Percentiles rank a stretch among this genome's conserved stretches.
phyloP scores from a whole-genome alignment of 2,888 invertebrate species.

The Neoscelio sp. region DNA sequence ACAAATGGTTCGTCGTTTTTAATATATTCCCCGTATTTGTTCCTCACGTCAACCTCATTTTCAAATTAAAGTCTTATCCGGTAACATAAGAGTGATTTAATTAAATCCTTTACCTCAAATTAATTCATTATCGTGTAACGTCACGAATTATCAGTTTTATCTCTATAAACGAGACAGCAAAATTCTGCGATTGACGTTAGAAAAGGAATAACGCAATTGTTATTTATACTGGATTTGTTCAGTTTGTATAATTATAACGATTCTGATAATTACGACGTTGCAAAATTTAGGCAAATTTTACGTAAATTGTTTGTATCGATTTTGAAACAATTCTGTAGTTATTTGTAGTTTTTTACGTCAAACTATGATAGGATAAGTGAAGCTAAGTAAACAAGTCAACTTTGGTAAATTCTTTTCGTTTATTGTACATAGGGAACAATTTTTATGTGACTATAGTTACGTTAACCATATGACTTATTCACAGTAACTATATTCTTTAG shows the following conservation, averaged over 20 bases:
- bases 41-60: conserved; percentile 1
- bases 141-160: conserved; percentile 26
- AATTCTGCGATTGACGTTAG: conserved; percentile 16
- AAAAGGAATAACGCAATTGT: conserved; percentile 12
- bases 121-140: conserved; percentile 18
- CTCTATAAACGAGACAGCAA: conserved; percentile 6
- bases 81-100: conserved; percentile 16
- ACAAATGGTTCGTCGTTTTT: conserved; percentile 15
- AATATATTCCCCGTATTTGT: conserved; percentile 10
- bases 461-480: too few relatives aligned
- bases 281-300: too few relatives aligned
- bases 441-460: too few relatives aligned
- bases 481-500: too few relatives aligned
- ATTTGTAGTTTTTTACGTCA: too few relatives aligned
- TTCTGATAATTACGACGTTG: too few relatives aligned
- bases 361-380: too few relatives aligned
- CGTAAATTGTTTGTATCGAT: too few relatives aligned
- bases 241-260: not conserved
- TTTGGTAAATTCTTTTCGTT: too few relatives aligned
- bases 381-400: too few relatives aligned
- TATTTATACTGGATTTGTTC: not conserved
- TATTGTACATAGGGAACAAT: too few relatives aligned
- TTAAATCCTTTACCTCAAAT: conserved; percentile 34
- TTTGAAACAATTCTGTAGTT: too few relatives aligned
- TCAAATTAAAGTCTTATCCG: conserved; percentile 33